A percentile compares a stretch with the other conserved stretches of the same genome.
Evolutionary conservation across 2,888 invertebrate species (phyloP).

Genomic region (Monochamus alternatus): DNA sequence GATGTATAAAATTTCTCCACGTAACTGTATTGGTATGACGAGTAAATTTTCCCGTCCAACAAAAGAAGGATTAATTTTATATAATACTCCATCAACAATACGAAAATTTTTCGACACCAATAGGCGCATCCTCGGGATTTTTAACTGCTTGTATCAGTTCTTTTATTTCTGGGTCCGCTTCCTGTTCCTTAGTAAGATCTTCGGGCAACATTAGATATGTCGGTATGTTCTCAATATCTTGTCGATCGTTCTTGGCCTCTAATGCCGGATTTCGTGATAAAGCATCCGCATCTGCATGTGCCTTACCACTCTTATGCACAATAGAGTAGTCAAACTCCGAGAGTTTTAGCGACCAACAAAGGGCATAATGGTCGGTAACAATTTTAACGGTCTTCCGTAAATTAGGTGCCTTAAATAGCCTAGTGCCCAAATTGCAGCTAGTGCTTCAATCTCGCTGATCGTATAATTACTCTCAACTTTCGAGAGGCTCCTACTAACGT

Average conservation of each 20-base stretch:
- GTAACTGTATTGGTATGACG: constrained; percentile 47
- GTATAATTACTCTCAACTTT: too few species aligned
- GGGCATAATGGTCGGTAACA: constrained; percentile 37
- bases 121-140: constrained; percentile 31
- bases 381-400: too few species aligned
- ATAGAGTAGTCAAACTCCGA: constrained; percentile 1
- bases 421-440: too few species aligned
- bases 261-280: constrained; percentile 46
- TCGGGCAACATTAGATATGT: constrained; percentile 30
- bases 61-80: constrained; percentile 39
- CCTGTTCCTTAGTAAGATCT: constrained; percentile 33
- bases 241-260: constrained; percentile 1
- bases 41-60: constrained; percentile 41
- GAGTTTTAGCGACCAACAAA: neutral
- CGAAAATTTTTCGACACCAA: constrained; percentile 47
- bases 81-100: constrained; percentile 43
- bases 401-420: too few species aligned
- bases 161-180: constrained; percentile 34
- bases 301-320: neutral
- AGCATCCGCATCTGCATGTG: constrained; percentile 16
- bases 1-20: constrained; percentile 24
- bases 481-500: too few species aligned
- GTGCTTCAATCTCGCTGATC: too few species aligned
- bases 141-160: constrained; percentile 42
- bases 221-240: constrained; percentile 38